phyloP scores from a whole-genome alignment of 2,888 invertebrate species.

The Lampropteryx suffumata region DNA sequence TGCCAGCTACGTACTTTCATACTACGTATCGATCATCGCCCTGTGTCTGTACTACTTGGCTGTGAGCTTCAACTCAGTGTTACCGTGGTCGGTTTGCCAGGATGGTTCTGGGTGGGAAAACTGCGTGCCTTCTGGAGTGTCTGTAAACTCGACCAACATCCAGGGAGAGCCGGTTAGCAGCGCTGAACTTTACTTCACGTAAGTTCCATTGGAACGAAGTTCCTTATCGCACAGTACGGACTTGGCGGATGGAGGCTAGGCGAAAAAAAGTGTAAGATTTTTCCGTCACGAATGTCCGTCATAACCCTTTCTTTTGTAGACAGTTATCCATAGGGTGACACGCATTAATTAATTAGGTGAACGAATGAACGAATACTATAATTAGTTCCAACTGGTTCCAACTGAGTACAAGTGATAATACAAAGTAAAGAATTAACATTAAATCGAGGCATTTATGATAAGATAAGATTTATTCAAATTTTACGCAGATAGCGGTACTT shows the following conservation, averaged over 20 bases:
- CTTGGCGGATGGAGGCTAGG: too few species aligned
- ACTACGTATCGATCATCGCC: slow-evolving; percentile 90
- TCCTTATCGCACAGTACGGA: too few species aligned
- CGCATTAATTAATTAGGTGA: too few species aligned
- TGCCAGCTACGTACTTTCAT: slow-evolving; percentile 86
- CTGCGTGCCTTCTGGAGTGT: slow-evolving; percentile 67
- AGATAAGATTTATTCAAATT: slow-evolving; percentile 7
- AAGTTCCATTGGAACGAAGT: too few species aligned
- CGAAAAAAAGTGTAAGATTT: too few species aligned
- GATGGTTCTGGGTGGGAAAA: slow-evolving; percentile 73
- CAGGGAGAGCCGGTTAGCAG: slow-evolving; percentile 66
- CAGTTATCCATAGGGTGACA: too few species aligned
- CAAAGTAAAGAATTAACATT: not conserved
- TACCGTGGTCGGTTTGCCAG: slow-evolving; percentile 89
- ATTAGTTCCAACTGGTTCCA: too few species aligned
- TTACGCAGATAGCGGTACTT: not conserved
- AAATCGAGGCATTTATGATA: slow-evolving; percentile 7
- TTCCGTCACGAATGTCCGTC: too few species aligned
- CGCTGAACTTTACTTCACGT: slow-evolving; percentile 84
- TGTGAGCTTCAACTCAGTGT: slow-evolving; percentile 85
- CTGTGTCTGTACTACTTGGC: slow-evolving; percentile 88
- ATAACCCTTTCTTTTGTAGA: too few species aligned
- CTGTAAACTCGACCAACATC: slow-evolving; percentile 41
- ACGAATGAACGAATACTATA: too few species aligned
- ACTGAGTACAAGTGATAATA: too few species aligned